A percentile compares a stretch with the other conserved stretches of the same genome.
phyloP scores from a whole-genome alignment of 2,113 vertebrate species.

The Ceyx melanurus region DNA sequence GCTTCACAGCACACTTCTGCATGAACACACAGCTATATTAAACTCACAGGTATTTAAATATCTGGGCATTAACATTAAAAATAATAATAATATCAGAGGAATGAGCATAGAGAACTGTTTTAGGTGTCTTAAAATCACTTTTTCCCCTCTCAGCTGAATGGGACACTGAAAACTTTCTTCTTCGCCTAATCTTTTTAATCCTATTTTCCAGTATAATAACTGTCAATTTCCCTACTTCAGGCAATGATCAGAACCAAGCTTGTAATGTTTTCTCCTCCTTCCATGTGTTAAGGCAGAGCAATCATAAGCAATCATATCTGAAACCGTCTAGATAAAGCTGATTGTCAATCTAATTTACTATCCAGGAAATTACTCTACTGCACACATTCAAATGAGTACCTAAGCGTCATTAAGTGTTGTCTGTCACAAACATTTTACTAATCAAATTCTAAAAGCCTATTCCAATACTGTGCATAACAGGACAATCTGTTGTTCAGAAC shows the following conservation, averaged over 20 bases:
- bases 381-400: accelerated
- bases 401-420: not conserved
- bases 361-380: not conserved
- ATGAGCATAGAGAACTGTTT: not conserved
- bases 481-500: accelerated
- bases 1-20: not conserved
- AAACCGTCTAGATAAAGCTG: not conserved
- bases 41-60: not conserved
- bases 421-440: not conserved
- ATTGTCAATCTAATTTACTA: not conserved
- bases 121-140: not conserved
- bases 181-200: not conserved
- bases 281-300: not conserved
- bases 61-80: not conserved
- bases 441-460: not conserved
- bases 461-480: accelerated
- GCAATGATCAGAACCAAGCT: not conserved
- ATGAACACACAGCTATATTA: not conserved
- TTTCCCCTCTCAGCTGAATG: not conserved
- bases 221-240: not conserved
- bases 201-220: not conserved
- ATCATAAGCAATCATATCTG: not conserved
- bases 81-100: not conserved
- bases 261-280: not conserved
- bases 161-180: not conserved